Base-by-base conservation (phyloP, 2,888 invertebrate genomes). In the Nymphalis c-album region DNA sequence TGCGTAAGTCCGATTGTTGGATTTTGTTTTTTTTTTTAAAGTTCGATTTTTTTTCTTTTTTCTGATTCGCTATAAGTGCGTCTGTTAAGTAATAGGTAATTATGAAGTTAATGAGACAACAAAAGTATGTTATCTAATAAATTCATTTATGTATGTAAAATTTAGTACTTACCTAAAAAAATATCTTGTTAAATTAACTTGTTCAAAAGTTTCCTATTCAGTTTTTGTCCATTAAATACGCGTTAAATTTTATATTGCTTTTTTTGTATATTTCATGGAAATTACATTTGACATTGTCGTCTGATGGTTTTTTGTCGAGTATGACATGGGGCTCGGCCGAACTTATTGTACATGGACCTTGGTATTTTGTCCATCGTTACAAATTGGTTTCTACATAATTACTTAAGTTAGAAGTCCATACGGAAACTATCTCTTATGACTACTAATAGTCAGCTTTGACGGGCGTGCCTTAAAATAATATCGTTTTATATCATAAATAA, bases 1-100 rank as follows among this genome's bases (percentile, higher is more conserved):
- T 74, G 79, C 79, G 87, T 87, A 76, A 88, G 88, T 87, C 13
- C 13, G 40, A 48, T 48, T 20, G 40, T 2, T 53, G n/a, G 48
- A 48, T 59, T 59, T 60, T 51, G 20, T 7, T 31, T 55, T 31
- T 17, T 16, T 17, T 17, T 17, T 17, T 55, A 7, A 55, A 31
- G n/a, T 17, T 31, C 40, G 31, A 55, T n/a, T 26, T 26, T 53
- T 26, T 31, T 17, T 1, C 13, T 31, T 26, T 17, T 40, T 40
- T 40, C 0, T 40, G 13, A 13, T 0, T 40, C 10, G 7, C 8
- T 40, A 8, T 2, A 40, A 13, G 40, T 40, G 40, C 40, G 10
- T 13, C n/a, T n/a, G 13, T 13, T 40, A 13, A 40, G 3, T 40
- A 40, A 31, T 31, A 31, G 26, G 5, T 26, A 26, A 26, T 40